Evolutionary conservation across 1,140 invertebrate genomes (phyloP).

Genomic region (Formica exsecta): DNA sequence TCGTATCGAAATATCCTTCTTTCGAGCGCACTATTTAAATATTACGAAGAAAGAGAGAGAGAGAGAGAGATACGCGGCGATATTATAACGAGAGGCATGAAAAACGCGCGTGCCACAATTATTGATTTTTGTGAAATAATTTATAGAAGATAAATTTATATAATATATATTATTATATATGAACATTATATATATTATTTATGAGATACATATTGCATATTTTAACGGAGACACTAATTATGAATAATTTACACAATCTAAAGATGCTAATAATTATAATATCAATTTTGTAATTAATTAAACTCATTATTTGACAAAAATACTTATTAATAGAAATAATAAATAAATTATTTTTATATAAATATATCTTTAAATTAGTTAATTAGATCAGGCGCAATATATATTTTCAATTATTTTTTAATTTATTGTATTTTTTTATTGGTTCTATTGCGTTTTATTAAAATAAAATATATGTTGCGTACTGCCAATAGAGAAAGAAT

Average conservation of each 20-base stretch:
- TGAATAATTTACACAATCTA: constrained; percentile 1
- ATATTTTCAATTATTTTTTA: neutral
- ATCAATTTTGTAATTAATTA: constrained; percentile 34
- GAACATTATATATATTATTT: constrained; percentile 24
- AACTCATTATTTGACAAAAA: neutral
- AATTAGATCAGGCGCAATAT: neutral
- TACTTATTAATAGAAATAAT: constrained; percentile 9
- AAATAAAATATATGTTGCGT: neutral
- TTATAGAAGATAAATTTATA: constrained; percentile 17
- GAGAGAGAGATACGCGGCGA: neutral
- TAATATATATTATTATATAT: constrained; percentile 1
- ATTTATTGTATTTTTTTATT: too few relatives aligned
- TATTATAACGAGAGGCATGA: constrained; percentile 8
- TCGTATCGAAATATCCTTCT: neutral
- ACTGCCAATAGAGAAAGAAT: neutral
- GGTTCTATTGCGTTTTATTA: too few relatives aligned
- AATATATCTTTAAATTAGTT: neutral
- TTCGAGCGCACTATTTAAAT: neutral
- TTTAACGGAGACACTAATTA: constrained; percentile 21
- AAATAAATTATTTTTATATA: neutral
- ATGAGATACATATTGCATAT: constrained; percentile 32
- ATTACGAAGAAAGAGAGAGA: neutral
- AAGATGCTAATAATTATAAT: constrained; percentile 27
- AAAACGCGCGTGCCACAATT: neutral
- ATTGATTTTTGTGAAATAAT: constrained; percentile 28